phyloP scores from a whole-genome alignment of 30 jellyfish, hydroid and myxozoan species.

The Rhopilema esculentum region DNA sequence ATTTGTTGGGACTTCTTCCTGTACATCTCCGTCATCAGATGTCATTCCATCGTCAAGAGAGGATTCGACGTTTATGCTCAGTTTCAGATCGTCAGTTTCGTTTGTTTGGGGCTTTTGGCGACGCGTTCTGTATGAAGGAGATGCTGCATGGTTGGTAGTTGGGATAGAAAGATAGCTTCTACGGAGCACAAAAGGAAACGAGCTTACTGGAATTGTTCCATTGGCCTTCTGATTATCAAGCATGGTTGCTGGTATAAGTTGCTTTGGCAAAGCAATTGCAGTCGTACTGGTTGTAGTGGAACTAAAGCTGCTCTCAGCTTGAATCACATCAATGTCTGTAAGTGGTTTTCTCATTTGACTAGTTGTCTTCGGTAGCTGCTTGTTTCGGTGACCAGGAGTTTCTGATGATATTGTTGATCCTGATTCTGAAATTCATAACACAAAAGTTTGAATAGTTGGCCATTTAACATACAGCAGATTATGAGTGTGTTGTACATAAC shows the following conservation, averaged over 20 bases:
- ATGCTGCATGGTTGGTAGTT: not conserved
- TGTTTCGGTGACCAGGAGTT: not conserved
- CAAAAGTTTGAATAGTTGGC: not conserved
- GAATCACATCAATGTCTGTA: not conserved
- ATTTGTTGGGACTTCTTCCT: conserved; percentile 83
- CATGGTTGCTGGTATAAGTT: not conserved
- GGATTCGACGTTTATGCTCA: conserved; percentile 48
- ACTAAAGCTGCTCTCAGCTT: too few species aligned
- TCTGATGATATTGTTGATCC: not conserved
- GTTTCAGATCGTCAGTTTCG: conserved; percentile 49
- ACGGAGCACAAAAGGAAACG: conserved; percentile 9
- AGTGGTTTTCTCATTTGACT: not conserved
- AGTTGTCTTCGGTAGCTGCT: not conserved
- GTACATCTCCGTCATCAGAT: conserved; percentile 65
- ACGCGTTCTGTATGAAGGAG: conserved; percentile 7
- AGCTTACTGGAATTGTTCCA: not conserved
- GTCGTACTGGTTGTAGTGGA: not conserved
- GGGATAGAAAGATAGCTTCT: not conserved
- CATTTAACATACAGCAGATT: not conserved
- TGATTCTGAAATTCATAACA: not conserved
- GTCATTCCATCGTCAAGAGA: conserved; percentile 22
- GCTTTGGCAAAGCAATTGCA: not conserved
- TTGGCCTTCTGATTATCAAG: not conserved
- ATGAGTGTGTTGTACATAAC: too few species aligned
- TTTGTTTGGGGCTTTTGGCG: conserved; percentile 45